A percentile compares a stretch with the other conserved stretches of the same genome.
Evolutionary conservation across 2,113 vertebrate species (phyloP).

Genomic region (Epinephelus moara): DNA sequence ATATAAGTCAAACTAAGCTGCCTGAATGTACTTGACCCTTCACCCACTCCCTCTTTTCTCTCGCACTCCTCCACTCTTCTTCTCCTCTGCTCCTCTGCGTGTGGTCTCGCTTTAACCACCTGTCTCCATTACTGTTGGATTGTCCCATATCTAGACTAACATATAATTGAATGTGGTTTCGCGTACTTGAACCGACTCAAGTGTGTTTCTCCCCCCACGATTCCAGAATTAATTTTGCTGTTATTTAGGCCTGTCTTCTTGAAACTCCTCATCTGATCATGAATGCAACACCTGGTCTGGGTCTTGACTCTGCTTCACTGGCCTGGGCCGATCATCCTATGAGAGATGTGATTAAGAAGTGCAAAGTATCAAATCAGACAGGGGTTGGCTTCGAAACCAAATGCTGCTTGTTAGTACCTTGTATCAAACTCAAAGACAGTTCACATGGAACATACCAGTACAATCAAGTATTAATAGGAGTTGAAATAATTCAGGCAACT

Average conservation of each 20-base stretch:
- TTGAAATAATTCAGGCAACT: no score
- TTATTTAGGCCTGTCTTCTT: constrained; percentile 39
- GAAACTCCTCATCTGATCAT: constrained; percentile 9
- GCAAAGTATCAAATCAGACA: background rate
- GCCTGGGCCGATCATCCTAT: background rate
- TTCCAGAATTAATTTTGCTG: constrained; percentile 31
- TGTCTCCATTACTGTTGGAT: constrained; percentile 33
- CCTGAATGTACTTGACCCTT: constrained; percentile 79
- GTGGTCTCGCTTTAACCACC: constrained; percentile 67
- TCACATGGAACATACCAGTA: no score
- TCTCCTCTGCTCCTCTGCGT: constrained; percentile 58
- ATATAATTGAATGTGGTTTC: constrained; percentile 50
- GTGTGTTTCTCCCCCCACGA: constrained; percentile 17
- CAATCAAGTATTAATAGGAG: no score
- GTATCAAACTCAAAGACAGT: no score
- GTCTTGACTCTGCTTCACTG: background rate
- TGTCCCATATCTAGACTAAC: constrained; percentile 26
- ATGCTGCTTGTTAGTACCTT: background rate
- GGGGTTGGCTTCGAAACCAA: background rate
- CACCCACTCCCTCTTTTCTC: constrained; percentile 74
- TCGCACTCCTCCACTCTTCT: constrained; percentile 63
- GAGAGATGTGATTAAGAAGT: background rate
- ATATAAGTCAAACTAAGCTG: constrained; percentile 78
- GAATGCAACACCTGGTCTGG: constrained; percentile 27
- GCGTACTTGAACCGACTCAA: constrained; percentile 36